These are phyloP conservation scores for Bursaphelenchus okinawaensis DNA, from an alignment of 2,888 invertebrate genomes.

Conservation along the genomic window DNA sequence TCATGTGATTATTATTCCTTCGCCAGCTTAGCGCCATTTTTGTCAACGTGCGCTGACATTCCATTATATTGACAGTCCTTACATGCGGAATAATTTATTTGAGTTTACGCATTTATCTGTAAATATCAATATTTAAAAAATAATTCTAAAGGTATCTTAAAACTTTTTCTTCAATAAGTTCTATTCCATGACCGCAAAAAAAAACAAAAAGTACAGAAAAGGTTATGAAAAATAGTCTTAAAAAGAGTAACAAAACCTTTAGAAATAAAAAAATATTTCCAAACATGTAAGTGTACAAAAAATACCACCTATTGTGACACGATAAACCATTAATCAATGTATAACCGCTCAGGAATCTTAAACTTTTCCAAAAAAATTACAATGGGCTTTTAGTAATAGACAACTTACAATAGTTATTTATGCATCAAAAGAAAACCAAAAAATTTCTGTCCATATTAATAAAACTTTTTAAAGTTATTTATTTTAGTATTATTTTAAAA, in stretches of 20 bases:
- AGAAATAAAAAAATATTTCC: background rate
- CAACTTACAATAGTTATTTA: too few species aligned
- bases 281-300: background rate
- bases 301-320: background rate
- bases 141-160: background rate
- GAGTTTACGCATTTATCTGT: background rate
- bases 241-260: background rate
- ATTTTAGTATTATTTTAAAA: background rate
- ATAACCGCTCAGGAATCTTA: too few species aligned
- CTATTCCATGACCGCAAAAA: background rate
- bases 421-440: too few species aligned
- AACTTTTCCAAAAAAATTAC: too few species aligned
- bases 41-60: background rate
- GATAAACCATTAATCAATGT: background rate
- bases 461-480: background rate
- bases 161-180: background rate
- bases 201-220: background rate
- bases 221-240: background rate
- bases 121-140: too few species aligned
- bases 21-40: background rate
- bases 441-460: too few species aligned
- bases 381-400: too few species aligned
- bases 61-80: too few species aligned
- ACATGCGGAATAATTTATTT: background rate
- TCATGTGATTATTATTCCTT: too few species aligned